Percentiles rank a stretch among this genome's conserved stretches.
Conservation (phyloP, 2,797 vertebrate genomes). For the Ptychadena robeensis region DNA sequence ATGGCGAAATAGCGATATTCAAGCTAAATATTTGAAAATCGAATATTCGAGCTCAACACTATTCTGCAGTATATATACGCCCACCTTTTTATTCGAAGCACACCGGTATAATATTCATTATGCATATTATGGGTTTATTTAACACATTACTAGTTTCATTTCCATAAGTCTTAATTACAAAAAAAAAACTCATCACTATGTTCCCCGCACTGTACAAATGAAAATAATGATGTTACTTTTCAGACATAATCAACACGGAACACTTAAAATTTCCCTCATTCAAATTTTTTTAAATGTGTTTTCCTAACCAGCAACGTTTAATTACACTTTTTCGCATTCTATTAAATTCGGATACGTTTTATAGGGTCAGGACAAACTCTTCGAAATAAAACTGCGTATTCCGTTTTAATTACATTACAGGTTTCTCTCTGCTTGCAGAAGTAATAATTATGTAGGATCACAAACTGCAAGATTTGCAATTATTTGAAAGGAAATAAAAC, state of each 20-base stretch:
- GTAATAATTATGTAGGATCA: not conserved
- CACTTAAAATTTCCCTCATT: not conserved
- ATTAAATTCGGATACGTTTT: not conserved
- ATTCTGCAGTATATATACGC: not conserved
- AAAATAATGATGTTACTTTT: conserved; percentile 10
- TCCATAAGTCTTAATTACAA: not conserved
- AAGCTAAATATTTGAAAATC: no score
- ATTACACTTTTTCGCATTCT: not conserved
- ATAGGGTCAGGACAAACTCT: not conserved
- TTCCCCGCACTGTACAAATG: not conserved
- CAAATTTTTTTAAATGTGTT: not conserved
- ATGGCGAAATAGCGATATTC: no score
- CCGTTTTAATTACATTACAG: not conserved
- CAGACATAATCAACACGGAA: not conserved
- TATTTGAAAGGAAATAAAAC: not conserved
- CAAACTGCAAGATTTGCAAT: not conserved
- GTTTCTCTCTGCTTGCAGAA: not conserved
- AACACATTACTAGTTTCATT: not conserved
- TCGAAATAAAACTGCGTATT: not conserved
- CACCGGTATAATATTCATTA: not conserved
- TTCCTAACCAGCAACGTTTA: not conserved
- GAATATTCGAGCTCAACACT: no score
- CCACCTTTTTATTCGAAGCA: not conserved
- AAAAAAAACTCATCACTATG: not conserved
- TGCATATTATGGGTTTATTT: not conserved